Conservation (phyloP, 2,113 vertebrate species). For the Chaetorhynchus papuensis region DNA sequence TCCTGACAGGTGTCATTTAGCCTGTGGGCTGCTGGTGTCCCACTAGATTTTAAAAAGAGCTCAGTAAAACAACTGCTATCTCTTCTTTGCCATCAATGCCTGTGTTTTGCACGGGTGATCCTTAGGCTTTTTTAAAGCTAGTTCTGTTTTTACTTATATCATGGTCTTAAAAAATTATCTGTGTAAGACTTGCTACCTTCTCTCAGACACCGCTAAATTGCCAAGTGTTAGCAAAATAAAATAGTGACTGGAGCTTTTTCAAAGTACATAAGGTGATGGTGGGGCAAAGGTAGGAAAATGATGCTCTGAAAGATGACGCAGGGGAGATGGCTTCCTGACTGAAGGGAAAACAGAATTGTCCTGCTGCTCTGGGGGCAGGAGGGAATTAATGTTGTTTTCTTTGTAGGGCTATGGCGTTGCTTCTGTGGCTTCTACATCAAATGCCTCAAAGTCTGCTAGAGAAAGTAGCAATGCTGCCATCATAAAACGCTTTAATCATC, state of each 20-base stretch:
- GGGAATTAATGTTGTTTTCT: not conserved
- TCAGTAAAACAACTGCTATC: not conserved
- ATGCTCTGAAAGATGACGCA: not conserved
- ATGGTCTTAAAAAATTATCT: not conserved
- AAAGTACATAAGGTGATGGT: not conserved
- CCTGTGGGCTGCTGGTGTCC: not conserved
- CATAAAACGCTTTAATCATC: slow-evolving; percentile 98
- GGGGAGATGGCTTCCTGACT: not conserved
- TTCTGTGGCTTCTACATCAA: slow-evolving; percentile 82
- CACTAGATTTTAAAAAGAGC: not conserved
- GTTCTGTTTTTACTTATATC: not conserved
- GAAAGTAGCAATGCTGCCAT: slow-evolving; percentile 96
- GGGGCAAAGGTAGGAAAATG: not conserved
- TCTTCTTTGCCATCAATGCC: not conserved
- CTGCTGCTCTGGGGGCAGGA: not conserved
- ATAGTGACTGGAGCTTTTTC: not conserved
- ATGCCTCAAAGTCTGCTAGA: slow-evolving; percentile 81
- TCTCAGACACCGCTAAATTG: not conserved
- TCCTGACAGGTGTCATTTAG: not conserved
- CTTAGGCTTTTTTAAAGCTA: not conserved
- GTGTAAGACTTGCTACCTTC: not conserved
- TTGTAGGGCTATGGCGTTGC: slow-evolving; percentile 87
- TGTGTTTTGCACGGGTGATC: not conserved
- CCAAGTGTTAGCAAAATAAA: not conserved
- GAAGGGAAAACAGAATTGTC: not conserved